Conservation (phyloP, 2,797 vertebrate genomes). For the Crocodylus rhombifer region DNA sequence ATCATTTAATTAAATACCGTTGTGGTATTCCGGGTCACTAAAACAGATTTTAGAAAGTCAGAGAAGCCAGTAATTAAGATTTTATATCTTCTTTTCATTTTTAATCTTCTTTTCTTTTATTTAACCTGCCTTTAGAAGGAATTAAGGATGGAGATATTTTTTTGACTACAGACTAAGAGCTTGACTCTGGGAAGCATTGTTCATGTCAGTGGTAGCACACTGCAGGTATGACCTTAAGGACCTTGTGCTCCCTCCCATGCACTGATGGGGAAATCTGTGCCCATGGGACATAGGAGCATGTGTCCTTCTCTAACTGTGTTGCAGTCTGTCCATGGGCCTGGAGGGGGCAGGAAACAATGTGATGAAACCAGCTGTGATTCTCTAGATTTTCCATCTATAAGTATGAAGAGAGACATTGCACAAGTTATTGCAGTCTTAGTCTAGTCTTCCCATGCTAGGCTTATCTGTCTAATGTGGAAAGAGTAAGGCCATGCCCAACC, state of each 20-base stretch:
- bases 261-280: background rate
- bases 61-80: background rate
- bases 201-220: background rate
- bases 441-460: background rate
- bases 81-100: background rate
- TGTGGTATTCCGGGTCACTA: background rate
- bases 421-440: background rate
- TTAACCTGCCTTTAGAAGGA: background rate
- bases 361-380: background rate
- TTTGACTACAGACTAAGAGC: no score
- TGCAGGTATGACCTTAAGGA: background rate
- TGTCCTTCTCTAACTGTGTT: background rate
- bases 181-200: background rate
- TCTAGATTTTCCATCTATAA: background rate
- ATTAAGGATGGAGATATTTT: background rate
- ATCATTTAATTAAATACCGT: background rate
- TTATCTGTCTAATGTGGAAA: background rate
- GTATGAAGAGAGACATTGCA: background rate
- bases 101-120: background rate
- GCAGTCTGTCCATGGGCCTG: background rate
- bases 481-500: background rate
- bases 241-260: background rate
- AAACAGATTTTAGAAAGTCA: background rate
- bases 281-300: background rate
- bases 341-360: background rate